Conservation (phyloP, 2,888 invertebrate genomes). For the Thysanoteuthis rhombus region DNA sequence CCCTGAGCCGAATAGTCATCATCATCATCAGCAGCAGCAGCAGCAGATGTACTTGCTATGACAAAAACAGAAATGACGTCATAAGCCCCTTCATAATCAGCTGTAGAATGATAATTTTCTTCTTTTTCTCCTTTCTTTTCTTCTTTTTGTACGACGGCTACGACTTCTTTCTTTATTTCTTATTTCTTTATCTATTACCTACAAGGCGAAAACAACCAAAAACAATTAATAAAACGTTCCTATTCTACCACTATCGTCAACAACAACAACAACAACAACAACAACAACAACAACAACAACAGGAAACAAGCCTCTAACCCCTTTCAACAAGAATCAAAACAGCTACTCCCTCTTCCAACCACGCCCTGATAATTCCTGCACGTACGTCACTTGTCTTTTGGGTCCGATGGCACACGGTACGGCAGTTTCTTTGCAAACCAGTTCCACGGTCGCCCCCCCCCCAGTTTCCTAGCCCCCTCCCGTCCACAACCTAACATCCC, state of each 20-base stretch:
- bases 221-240: not conserved
- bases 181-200: not conserved
- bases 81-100: no score
- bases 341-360: not conserved
- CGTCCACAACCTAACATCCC: not conserved
- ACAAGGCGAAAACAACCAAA: not conserved
- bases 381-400: not conserved
- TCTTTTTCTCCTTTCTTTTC: not conserved
- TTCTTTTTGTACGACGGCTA: no score
- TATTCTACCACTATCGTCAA: not conserved
- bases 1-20: no score
- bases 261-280: not conserved
- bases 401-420: not conserved
- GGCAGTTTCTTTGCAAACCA: not conserved
- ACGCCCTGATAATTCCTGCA: not conserved
- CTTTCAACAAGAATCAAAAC: not conserved
- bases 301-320: not conserved
- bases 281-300: not conserved
- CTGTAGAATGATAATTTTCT: not conserved
- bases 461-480: not conserved
- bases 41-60: no score
- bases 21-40: no score
- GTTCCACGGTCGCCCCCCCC: not conserved
- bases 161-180: no score
- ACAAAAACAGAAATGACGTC: no score